These are phyloP conservation scores for Leuciscus idus DNA, from an alignment of 2,113 vertebrate species.

Conservation along the genomic window DNA sequence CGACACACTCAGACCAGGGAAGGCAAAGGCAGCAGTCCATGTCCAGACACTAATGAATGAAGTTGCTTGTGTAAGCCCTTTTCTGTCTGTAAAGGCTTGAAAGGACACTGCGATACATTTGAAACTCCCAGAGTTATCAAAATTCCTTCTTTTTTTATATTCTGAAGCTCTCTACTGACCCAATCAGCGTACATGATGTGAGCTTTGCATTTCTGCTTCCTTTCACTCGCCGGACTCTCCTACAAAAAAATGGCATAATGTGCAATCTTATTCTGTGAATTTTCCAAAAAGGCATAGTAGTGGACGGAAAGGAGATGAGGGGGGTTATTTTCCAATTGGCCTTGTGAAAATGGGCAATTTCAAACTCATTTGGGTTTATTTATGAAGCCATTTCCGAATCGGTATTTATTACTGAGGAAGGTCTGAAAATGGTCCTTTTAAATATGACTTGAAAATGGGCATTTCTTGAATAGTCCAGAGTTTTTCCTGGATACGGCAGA, in stretches of 20 bases:
- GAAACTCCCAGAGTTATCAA: constrained; percentile 18
- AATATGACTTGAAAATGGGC: not conserved
- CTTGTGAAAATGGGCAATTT: constrained; percentile 46
- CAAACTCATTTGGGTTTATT: constrained; percentile 41
- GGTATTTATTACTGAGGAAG: constrained; percentile 9
- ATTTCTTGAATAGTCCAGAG: constrained; percentile 7
- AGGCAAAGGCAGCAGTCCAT: constrained; percentile 6
- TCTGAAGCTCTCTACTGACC: not conserved
- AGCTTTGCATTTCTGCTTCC: constrained; percentile 31
- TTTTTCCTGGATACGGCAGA: constrained; percentile 16
- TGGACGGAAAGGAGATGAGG: constrained; percentile 8
- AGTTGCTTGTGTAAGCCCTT: constrained; percentile 31
- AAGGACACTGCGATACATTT: constrained; percentile 25
- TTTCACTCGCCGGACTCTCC: not conserved
- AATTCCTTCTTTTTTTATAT: not conserved
- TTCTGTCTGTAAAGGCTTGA: constrained; percentile 9
- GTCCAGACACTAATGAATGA: constrained; percentile 25
- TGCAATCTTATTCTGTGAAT: constrained; percentile 16
- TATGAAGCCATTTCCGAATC: constrained; percentile 38
- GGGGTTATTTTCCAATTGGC: constrained; percentile 31
- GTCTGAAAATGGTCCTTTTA: constrained; percentile 21
- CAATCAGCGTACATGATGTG: constrained; percentile 20
- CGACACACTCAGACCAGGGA: not conserved
- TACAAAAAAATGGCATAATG: constrained; percentile 5
- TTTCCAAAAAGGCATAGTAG: constrained; percentile 1